Evolutionary conservation across 2,797 vertebrate genomes (phyloP), one percentile per base, ranked within the genome.

Genomic region (Anableps anableps): DNA sequence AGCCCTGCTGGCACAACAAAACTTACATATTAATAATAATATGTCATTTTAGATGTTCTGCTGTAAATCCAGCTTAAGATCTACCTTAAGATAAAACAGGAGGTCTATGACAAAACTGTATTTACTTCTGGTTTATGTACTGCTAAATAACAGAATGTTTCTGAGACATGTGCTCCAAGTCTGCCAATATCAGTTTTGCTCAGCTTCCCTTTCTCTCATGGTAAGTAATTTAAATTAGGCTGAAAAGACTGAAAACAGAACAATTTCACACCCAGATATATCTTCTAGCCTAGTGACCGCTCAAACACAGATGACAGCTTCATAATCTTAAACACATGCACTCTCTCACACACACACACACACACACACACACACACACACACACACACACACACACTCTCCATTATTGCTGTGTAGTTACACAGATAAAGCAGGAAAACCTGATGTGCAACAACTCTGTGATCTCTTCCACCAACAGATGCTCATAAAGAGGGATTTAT

Each of bases 281-380:
- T 88, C 91, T 94, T 94, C 87, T 85, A 93, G 89, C 94, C 90
- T 88, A 83, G 81, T 86, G 79, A 92, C 83, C 91, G 68, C 77
- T 60, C 80, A 84, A 83, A 89, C 80, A 89, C 43, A 29, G 88
- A 91, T 88, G 90, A 88, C 81, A 76, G 83, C 80, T 91, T 92
- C 66, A 89, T 92, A 19, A 50, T 68, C 68, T 50, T 41, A 62
- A 58, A 34, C 43, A 4, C 76, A 60, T 9, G 13, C 71, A 78
- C 66, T 72, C 68, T 58, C n/a, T n/a, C n/a, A n/a, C n/a, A n/a
- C n/a, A n/a, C n/a, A n/a, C n/a, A n/a, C n/a, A n/a, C n/a, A n/a
- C n/a, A n/a, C n/a, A n/a, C n/a, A n/a, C n/a, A n/a, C n/a, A n/a
- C n/a, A n/a, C n/a, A n/a, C n/a, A n/a, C n/a, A n/a, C n/a, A n/a